Percentiles rank a stretch among this genome's conserved stretches.
These are phyloP conservation scores for Steromphala cineraria DNA, from an alignment of 2,888 invertebrate genomes.

Conservation along the genomic window DNA sequence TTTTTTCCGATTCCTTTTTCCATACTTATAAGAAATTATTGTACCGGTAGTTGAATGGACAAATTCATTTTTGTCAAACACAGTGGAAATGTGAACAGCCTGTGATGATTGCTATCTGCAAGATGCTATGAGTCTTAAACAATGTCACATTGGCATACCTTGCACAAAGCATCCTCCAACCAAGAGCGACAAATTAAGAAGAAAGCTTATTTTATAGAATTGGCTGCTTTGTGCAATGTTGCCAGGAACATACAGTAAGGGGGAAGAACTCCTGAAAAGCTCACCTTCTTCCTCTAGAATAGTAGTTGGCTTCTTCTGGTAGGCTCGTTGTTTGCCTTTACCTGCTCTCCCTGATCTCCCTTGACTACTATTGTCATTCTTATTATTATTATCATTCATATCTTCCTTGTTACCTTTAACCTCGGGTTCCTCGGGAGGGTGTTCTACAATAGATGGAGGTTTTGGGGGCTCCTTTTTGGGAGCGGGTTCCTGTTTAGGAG, in stretches of 20 bases:
- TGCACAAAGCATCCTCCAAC: too few relatives aligned
- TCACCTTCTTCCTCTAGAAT: slow-evolving; percentile 66
- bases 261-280: slow-evolving; percentile 1
- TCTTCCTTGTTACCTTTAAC: slow-evolving; percentile 2
- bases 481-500: slow-evolving; percentile 19
- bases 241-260: background rate
- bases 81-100: too few relatives aligned
- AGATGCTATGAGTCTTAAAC: too few relatives aligned
- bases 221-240: too few relatives aligned
- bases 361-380: background rate
- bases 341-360: background rate
- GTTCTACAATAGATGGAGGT: slow-evolving; percentile 7
- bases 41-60: too few relatives aligned
- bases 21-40: too few relatives aligned
- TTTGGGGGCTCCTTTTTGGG: slow-evolving; percentile 6
- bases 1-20: too few relatives aligned
- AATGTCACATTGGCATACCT: too few relatives aligned
- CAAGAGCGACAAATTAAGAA: too few relatives aligned
- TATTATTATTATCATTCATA: background rate
- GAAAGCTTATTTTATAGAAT: too few relatives aligned
- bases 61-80: too few relatives aligned
- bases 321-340: slow-evolving; percentile 53
- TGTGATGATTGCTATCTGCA: too few relatives aligned
- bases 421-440: background rate
- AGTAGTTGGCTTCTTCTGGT: slow-evolving; percentile 61